Evolutionary conservation across 2,888 invertebrate species (phyloP).

Genomic region (Thalpophila matura): DNA sequence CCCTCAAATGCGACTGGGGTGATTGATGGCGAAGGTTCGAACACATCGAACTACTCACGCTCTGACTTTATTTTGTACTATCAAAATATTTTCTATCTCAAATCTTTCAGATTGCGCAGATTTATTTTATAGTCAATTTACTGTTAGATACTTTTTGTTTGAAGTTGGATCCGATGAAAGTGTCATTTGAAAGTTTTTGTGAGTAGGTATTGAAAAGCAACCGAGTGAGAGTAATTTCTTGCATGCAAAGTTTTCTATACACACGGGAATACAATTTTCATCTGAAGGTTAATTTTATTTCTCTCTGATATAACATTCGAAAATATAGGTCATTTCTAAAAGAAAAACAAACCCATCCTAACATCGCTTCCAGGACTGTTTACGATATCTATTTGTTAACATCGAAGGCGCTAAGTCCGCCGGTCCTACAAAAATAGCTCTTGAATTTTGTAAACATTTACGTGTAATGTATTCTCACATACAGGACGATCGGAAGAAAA

Average conservation of each 20-base stretch:
- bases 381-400: slow-evolving; percentile 55
- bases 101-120: slow-evolving; percentile 31
- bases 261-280: not conserved
- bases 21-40: slow-evolving; percentile 46
- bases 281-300: slow-evolving; percentile 4
- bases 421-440: slow-evolving; percentile 48
- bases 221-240: not conserved
- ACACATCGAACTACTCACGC: slow-evolving; percentile 20
- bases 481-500: slow-evolving; percentile 3
- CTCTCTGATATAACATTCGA: not conserved
- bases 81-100: slow-evolving; percentile 38
- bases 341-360: slow-evolving; percentile 27
- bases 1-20: slow-evolving; percentile 41
- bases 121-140: slow-evolving; percentile 42
- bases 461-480: slow-evolving; percentile 22
- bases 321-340: not conserved
- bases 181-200: slow-evolving; percentile 13
- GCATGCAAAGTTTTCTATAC: not conserved
- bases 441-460: slow-evolving; percentile 53
- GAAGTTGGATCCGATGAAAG: slow-evolving; percentile 5
- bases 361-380: slow-evolving; percentile 25
- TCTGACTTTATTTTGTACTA: slow-evolving; percentile 28
- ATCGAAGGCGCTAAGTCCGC: slow-evolving; percentile 29
- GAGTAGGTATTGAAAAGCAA: slow-evolving; percentile 4
- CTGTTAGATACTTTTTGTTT: slow-evolving; percentile 25